phyloP scores from a whole-genome alignment of 2,113 vertebrate species.

The Podarcis raffonei region DNA sequence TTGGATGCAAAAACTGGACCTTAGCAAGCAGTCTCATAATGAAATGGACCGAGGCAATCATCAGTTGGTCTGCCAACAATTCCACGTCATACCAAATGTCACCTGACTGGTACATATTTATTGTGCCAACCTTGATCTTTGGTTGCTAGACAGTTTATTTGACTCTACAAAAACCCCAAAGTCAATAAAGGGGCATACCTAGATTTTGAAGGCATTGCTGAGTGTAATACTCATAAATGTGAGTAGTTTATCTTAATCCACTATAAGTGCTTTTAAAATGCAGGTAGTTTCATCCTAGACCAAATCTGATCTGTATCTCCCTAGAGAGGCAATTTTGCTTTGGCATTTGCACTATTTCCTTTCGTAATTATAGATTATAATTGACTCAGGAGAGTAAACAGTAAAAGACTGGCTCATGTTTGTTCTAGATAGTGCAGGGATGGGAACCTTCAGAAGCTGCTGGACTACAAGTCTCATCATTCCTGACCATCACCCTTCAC shows the following conservation, averaged over 20 bases:
- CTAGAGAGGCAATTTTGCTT: not conserved
- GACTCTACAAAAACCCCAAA: not conserved
- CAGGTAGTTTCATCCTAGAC: fast-evolving
- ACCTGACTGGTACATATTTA: not conserved
- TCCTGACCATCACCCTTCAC: too few species aligned
- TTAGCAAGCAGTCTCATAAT: too few species aligned
- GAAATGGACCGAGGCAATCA: too few species aligned
- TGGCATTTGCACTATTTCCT: fast-evolving
- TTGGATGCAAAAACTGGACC: not conserved
- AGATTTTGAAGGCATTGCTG: not conserved
- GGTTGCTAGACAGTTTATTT: not conserved
- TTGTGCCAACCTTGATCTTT: not conserved
- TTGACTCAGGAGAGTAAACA: not conserved
- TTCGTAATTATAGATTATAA: not conserved
- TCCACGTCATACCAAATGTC: not conserved
- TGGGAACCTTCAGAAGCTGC: too few species aligned
- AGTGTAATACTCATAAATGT: not conserved
- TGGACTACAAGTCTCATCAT: too few species aligned
- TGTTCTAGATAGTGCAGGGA: not conserved
- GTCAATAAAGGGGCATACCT: not conserved
- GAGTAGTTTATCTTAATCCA: fast-evolving
- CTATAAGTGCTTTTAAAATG: fast-evolving
- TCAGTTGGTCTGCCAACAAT: too few species aligned
- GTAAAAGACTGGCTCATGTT: not conserved
- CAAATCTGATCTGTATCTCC: not conserved